A percentile compares a stretch with the other conserved stretches of the same genome.
phyloP scores from a whole-genome alignment of 2,113 vertebrate genomes.

The Pygoscelis antarcticus region DNA sequence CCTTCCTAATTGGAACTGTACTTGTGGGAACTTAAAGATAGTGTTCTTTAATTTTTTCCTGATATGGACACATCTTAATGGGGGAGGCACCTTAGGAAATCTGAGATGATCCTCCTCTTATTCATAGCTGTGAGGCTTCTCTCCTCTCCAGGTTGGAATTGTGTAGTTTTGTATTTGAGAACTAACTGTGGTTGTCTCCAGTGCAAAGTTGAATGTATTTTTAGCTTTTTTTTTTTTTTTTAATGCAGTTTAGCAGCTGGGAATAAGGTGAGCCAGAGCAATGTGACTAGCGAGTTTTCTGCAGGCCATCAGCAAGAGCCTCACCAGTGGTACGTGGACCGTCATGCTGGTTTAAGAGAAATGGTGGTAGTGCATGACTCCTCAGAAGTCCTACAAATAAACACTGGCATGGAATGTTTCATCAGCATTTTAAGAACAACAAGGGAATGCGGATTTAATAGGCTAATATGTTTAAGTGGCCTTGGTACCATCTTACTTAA shows the following conservation, averaged over 20 bases:
- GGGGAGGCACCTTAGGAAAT: neutral
- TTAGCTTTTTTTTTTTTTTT: neutral
- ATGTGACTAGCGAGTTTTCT: neutral
- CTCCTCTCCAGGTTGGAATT: neutral
- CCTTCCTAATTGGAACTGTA: neutral
- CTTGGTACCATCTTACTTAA: slow-evolving; percentile 72
- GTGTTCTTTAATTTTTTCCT: slow-evolving; percentile 10
- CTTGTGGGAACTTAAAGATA: neutral
- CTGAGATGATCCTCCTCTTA: neutral
- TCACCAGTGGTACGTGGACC: neutral
- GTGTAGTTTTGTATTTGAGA: neutral
- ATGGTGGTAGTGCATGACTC: slow-evolving; percentile 43
- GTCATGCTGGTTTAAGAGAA: slow-evolving; percentile 45
- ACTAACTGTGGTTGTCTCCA: neutral
- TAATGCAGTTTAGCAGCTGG: neutral
- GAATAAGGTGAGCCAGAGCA: neutral
- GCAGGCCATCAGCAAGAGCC: neutral
- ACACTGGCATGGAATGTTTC: slow-evolving; percentile 65
- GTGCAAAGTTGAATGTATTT: neutral
- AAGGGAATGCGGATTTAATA: slow-evolving; percentile 64
- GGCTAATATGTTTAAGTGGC: slow-evolving; percentile 69
- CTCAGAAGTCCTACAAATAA: slow-evolving; percentile 64
- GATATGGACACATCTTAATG: neutral
- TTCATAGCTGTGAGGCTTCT: neutral
- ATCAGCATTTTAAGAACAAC: slow-evolving; percentile 73